These are phyloP conservation scores for Zeugodacus cucurbitae DNA, from an alignment of 1,140 invertebrate genomes.

Conservation along the genomic window DNA sequence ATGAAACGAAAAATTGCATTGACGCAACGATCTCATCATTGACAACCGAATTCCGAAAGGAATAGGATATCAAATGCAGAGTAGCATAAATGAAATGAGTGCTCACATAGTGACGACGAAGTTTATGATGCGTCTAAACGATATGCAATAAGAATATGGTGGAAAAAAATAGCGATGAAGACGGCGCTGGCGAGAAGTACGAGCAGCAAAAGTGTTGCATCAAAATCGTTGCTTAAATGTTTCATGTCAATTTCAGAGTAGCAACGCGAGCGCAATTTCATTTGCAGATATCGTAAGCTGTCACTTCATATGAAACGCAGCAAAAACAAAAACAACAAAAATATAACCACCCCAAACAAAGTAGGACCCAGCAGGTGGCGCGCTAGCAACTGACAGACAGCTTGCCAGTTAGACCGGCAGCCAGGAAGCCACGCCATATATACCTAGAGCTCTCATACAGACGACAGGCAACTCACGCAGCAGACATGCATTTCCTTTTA, in stretches of 20 bases:
- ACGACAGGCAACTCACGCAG: slow-evolving; percentile 49
- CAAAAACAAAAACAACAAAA: not conserved
- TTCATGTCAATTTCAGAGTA: slow-evolving; percentile 60
- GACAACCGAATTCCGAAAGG: not conserved
- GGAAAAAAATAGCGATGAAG: not conserved
- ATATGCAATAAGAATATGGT: not conserved
- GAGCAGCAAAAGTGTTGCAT: slow-evolving; percentile 9
- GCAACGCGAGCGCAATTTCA: slow-evolving; percentile 52
- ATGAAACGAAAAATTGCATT: not conserved
- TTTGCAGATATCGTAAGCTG: slow-evolving; percentile 65
- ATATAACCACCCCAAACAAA: not conserved
- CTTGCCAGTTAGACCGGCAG: not conserved
- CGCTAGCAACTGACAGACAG: not conserved
- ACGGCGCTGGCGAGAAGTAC: not conserved
- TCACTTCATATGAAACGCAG: slow-evolving; percentile 61
- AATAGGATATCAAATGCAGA: not conserved
- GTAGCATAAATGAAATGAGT: not conserved
- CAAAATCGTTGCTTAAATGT: slow-evolving; percentile 35
- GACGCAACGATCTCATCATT: not conserved
- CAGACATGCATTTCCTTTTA: slow-evolving; percentile 33
- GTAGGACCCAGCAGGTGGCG: not conserved
- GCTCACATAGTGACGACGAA: slow-evolving; percentile 16
- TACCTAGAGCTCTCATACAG: slow-evolving; percentile 54
- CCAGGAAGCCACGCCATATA: not conserved
- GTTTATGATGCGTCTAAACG: slow-evolving; percentile 38